Percentiles rank a stretch among this genome's conserved stretches.
Evolutionary conservation across 2,888 invertebrate genomes (phyloP).

Genomic region (Xestia ashworthii): DNA sequence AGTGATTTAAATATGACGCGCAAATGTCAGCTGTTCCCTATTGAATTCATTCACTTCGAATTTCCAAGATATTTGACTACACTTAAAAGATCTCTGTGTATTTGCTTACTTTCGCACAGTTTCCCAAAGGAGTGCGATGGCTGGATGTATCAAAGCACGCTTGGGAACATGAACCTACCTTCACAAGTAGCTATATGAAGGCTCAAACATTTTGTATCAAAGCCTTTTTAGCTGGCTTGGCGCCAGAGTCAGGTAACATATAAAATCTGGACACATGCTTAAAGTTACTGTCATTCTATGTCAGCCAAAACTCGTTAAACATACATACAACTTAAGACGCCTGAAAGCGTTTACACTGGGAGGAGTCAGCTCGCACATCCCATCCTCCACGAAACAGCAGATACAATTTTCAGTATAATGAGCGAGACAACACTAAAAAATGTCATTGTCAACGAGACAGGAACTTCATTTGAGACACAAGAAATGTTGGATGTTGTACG

Average conservation of each 20-base stretch:
- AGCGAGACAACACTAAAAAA: neutral
- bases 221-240: neutral
- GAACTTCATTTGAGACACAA: neutral
- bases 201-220: constrained; percentile 1
- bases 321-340: neutral
- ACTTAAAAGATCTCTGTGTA: constrained; percentile 33
- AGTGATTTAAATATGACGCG: constrained; percentile 29
- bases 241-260: neutral
- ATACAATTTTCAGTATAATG: neutral
- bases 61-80: constrained; percentile 45
- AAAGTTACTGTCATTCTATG: neutral
- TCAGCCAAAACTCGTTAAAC: neutral
- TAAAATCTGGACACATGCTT: neutral
- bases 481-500: neutral
- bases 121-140: constrained; percentile 27
- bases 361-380: neutral
- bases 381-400: neutral
- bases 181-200: neutral
- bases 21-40: constrained; percentile 25
- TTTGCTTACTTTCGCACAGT: constrained; percentile 24
- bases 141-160: constrained; percentile 29
- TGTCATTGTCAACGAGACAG: neutral
- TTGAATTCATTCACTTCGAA: constrained; percentile 25
- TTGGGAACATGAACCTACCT: neutral
- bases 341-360: neutral